A percentile compares a stretch with the other conserved stretches of the same genome.
These are phyloP conservation scores for Heliocidaris erythrogramma DNA, from an alignment of 35 echinoderm and acorn worm genomes.

Conservation along the genomic window DNA sequence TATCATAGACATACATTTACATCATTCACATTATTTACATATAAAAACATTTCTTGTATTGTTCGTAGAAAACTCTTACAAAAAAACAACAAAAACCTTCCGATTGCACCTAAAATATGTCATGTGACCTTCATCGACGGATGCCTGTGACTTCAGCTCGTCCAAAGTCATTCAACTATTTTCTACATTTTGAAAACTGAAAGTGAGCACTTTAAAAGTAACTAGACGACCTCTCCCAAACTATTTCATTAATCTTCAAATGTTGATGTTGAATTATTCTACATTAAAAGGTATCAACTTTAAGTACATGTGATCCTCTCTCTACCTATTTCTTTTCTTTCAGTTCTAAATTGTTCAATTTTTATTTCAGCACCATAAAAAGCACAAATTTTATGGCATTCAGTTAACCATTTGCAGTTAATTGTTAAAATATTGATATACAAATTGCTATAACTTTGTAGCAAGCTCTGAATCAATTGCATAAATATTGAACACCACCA, in stretches of 20 bases:
- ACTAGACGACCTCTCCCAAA: too few relatives aligned
- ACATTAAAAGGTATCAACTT: too few relatives aligned
- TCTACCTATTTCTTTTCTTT: too few relatives aligned
- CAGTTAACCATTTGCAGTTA: background rate
- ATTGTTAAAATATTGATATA: background rate
- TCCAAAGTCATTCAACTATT: background rate
- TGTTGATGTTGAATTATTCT: too few relatives aligned
- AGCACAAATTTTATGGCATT: background rate
- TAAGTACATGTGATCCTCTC: too few relatives aligned
- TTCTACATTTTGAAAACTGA: background rate
- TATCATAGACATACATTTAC: background rate
- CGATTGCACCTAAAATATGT: background rate
- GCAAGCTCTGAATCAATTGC: background rate
- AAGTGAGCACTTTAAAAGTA: background rate
- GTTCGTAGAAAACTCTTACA: background rate
- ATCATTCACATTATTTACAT: slow-evolving; percentile 13
- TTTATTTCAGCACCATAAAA: slow-evolving; percentile 11
- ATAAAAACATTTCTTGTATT: background rate
- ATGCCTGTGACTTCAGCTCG: background rate
- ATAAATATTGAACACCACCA: background rate
- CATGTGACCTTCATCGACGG: background rate
- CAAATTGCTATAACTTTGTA: background rate
- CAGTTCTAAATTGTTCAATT: background rate
- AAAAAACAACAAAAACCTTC: background rate
- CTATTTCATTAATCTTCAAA: too few relatives aligned